These are phyloP conservation scores for Hemicentrotus pulcherrimus DNA, from an alignment of 35 echinoderm and acorn worm species.

Conservation along the genomic window DNA sequence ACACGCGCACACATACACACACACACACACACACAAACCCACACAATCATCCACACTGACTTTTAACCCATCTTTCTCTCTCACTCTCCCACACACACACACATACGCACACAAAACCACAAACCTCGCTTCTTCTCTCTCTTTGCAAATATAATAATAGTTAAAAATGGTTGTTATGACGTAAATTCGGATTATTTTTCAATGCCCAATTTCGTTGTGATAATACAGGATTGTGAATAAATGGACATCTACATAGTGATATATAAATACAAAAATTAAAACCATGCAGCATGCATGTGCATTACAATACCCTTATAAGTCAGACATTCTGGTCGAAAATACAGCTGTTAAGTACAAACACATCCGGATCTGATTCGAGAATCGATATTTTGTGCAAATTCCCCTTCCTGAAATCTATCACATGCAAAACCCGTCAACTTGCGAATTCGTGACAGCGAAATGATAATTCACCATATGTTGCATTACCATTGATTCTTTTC, in stretches of 20 bases:
- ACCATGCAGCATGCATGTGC: not conserved
- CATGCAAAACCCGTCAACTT: not conserved
- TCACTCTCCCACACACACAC: not conserved
- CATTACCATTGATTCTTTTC: not conserved
- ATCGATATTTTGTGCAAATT: constrained; percentile 27
- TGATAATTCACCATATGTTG: constrained; percentile 28
- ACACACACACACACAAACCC: too few relatives aligned
- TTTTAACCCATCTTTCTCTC: not conserved
- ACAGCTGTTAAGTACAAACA: constrained; percentile 42
- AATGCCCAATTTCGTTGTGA: not conserved
- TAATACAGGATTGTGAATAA: not conserved
- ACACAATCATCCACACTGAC: not conserved
- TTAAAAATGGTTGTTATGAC: not conserved
- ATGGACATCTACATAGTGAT: not conserved
- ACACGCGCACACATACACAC: too few relatives aligned
- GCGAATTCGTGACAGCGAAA: constrained; percentile 13
- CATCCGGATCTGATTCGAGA: constrained; percentile 31
- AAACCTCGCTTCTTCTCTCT: too few relatives aligned
- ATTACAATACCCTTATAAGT: not conserved
- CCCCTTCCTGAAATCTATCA: not conserved
- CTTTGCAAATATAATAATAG: too few relatives aligned
- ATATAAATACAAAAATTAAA: not conserved
- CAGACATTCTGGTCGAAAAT: not conserved
- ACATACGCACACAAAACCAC: not conserved
- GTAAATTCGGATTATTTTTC: not conserved